Percentiles rank a stretch among this genome's conserved stretches.
These are phyloP conservation scores for Lutjanus argentimaculatus DNA, from an alignment of 2,797 vertebrate species.

Conservation along the genomic window DNA sequence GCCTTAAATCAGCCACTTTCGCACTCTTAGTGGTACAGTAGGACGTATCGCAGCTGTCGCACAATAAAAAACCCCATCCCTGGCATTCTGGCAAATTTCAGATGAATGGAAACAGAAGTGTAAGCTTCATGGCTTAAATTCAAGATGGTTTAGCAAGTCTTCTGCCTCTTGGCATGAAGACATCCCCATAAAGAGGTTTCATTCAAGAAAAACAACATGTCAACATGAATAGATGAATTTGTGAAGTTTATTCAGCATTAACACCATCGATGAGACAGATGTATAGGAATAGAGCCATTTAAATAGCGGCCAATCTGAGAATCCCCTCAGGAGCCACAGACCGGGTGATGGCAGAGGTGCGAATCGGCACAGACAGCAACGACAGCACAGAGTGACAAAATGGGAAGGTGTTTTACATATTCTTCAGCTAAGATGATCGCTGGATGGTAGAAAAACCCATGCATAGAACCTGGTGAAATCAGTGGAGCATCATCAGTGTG, in stretches of 20 bases:
- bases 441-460: neutral
- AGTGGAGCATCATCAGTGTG: neutral
- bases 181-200: too few relatives aligned
- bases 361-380: neutral
- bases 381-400: neutral
- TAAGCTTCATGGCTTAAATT: constrained; percentile 44
- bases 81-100: constrained; percentile 45
- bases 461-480: neutral
- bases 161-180: neutral
- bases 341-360: neutral
- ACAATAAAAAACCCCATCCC: constrained; percentile 19
- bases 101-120: constrained; percentile 42
- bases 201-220: neutral
- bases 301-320: neutral
- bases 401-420: neutral
- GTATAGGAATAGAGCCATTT: neutral
- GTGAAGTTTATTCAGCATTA: neutral
- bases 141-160: constrained; percentile 37
- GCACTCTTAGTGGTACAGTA: constrained; percentile 24
- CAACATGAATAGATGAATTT: neutral
- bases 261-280: neutral
- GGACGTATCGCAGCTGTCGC: constrained; percentile 48
- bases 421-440: neutral
- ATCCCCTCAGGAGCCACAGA: neutral
- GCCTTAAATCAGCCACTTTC: constrained; percentile 36